phyloP scores from a whole-genome alignment of 2,797 vertebrate species.

The Agapornis canus region DNA sequence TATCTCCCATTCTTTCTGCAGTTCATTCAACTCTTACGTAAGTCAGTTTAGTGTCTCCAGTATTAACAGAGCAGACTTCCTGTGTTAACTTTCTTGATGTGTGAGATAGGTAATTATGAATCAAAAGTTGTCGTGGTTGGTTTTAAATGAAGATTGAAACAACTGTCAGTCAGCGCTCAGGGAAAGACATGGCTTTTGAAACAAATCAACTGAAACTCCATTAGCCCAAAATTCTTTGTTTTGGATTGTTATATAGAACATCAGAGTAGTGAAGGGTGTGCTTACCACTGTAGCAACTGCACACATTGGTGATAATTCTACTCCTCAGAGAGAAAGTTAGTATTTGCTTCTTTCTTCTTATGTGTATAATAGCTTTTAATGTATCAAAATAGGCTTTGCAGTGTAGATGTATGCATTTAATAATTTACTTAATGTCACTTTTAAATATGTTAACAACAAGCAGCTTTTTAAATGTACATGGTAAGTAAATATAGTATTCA shows the following conservation, averaged over 20 bases:
- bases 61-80: not conserved
- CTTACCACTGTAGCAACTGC: not conserved
- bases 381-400: not conserved
- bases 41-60: not conserved
- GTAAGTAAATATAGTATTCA: not conserved
- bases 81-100: not conserved
- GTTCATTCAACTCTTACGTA: not conserved
- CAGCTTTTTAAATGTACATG: accelerated
- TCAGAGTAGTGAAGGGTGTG: not conserved
- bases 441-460: not conserved
- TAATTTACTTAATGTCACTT: not conserved
- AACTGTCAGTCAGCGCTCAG: not conserved
- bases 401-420: not conserved
- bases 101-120: not conserved
- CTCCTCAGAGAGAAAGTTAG: not conserved
- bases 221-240: not conserved
- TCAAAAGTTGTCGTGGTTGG: accelerated
- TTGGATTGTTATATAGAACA: not conserved
- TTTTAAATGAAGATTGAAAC: not conserved
- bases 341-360: not conserved
- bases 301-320: accelerated
- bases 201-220: not conserved
- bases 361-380: not conserved
- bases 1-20: not conserved
- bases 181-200: not conserved